phyloP scores from a whole-genome alignment of 2,797 vertebrate genomes.

The Babyrousa celebensis region DNA sequence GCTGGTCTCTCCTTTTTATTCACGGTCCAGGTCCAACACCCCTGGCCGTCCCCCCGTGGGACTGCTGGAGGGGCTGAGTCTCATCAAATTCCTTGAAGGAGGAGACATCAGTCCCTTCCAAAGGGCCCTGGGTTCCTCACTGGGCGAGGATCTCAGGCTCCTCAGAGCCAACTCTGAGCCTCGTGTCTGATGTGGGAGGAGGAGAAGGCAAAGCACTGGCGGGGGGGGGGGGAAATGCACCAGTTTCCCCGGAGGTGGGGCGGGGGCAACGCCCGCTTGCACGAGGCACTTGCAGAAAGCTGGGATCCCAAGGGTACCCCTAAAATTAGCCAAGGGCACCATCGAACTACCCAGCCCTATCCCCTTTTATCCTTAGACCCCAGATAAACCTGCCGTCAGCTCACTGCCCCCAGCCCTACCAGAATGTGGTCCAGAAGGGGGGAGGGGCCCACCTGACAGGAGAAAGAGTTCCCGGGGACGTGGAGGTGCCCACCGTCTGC shows the following conservation, averaged over 20 bases:
- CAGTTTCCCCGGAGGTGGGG: not conserved
- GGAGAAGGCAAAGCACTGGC: not conserved
- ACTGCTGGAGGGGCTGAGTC: not conserved
- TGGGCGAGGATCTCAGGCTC: not conserved
- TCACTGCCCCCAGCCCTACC: not conserved
- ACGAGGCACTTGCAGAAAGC: not conserved
- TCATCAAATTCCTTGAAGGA: slow-evolving; percentile 33
- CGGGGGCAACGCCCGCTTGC: not conserved
- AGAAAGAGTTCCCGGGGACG: not conserved
- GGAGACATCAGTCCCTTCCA: not conserved
- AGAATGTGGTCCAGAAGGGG: not conserved
- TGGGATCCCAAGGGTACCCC: not conserved
- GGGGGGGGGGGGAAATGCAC: not conserved
- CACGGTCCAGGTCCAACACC: not conserved
- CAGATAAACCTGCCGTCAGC: not conserved
- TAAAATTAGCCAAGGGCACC: not conserved
- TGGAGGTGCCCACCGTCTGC: not conserved
- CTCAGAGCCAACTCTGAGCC: not conserved
- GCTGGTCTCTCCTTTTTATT: not conserved
- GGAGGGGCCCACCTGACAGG: not conserved
- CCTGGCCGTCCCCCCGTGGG: not conserved
- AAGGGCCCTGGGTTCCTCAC: not conserved
- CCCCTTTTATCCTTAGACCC: not conserved
- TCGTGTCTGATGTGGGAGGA: not conserved
- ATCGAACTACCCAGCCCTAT: not conserved